Base-by-base conservation (phyloP, 1,140 invertebrate genomes). In the Formica exsecta region DNA sequence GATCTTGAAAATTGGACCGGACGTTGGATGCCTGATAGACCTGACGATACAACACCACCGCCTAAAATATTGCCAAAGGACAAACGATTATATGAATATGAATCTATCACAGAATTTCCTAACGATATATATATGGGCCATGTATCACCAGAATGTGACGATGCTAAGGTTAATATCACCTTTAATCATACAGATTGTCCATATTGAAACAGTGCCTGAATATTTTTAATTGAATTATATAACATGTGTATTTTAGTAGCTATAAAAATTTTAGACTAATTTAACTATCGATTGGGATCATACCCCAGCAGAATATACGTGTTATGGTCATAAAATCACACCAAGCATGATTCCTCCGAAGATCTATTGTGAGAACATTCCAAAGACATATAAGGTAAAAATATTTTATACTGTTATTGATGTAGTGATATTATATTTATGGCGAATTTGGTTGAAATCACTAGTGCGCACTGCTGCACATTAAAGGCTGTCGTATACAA, bases 241-340 rank as follows among this genome's bases (percentile, higher is more conserved):
- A 13, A 5, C 8, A 11, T 22, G 0, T 51, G 16, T 51, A 19
- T 83, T 73, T 81, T 38, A 71, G 48, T 38, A 32, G 3, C 16
- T 5, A 59, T 44, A 48, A 74, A 74, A 9, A 86, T 93, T 91
- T 96, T 95, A 98, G 97, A 96, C 94, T 16, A 96, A 97, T 88
- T 93, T 98, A 38, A 94, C 95, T 11, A 89, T 97, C 0, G 98
- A 98, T 93, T 98, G 97, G 97, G 95, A 97, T 94, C 93, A 95
- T n/a, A 96, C 96, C 59, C 95, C 96, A 36, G 92, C 95, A 62
- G 96, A 96, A 87, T 96, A 97, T 86, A 97, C 97, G 2, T 98
- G 97, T 87, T 96, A 95, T 81, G 95, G 96, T 68, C 59, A 95
- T 91, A 93, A 92, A 90, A 93, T 95, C 64, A 59, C 93, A 87